Evolutionary conservation across 30 jellyfish, hydroid and myxozoan genomes (phyloP), one percentile per base, ranked within the genome.

Genomic region (Catostylus mosaicus): DNA sequence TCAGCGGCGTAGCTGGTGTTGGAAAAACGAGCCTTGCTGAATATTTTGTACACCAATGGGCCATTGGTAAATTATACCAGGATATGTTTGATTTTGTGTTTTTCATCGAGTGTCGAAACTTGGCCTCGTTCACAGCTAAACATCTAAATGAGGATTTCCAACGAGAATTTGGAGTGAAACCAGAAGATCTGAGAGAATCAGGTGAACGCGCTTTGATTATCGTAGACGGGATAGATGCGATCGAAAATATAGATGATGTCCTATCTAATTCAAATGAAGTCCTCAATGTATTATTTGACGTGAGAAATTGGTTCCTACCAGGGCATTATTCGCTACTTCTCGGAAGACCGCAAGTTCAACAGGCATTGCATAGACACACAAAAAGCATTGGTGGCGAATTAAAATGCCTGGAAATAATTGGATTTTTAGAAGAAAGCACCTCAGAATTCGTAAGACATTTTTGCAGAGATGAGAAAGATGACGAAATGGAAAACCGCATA

Each of bases 1-100:
- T 60, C 32, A 60, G 73, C 18, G 73, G 73, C 0, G 31, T 60
- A 26, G 89, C 89, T n/a, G 89, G 89, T 18, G 68, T 51, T 77
- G 89, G 89, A 35, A 77, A 77, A 60, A 54, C 82, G 0, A 54
- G 34, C 67, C 82, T 77, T 54, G 62, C 60, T 60, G 30, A 33
- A 9, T 54, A 22, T 20, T 16, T 77, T n/a, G 34, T 34, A 23
- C 30, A 54, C 24, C 22, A 56, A 19, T 77, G 89, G 89, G 89
- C 89, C 12, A 60, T 24, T 34, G 82, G 45, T 8, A 83, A 77
- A 46, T 31, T 77, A 46, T 60, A 16, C 1, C 24, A 26, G 16
- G 73, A 60, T 1, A 27, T 11, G 33, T 57, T 80, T 57, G 67
- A 77, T n/a, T 56, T 60, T 12, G 82, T 77, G 30, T 77, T 77